Base-by-base conservation (phyloP, 2,888 invertebrate genomes). In the Drosophila incognita region DNA sequence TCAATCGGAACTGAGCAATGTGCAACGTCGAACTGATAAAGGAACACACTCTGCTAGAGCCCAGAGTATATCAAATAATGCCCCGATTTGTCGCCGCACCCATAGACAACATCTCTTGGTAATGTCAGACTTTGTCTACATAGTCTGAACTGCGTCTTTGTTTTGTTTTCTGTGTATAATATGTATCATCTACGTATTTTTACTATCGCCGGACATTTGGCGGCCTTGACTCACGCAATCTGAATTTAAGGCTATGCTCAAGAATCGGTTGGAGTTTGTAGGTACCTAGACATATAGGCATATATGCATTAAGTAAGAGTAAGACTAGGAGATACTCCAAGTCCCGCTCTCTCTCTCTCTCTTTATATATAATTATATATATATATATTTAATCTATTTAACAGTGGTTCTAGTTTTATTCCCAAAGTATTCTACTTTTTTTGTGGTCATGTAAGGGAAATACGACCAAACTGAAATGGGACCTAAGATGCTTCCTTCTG, bases 21-120 rank as follows among this genome's bases (percentile, higher is more conserved):
- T 74, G 64, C 68, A 76, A 58, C 40, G 56, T 8, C 29, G 29
- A 60, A 53, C 77, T 79, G 77, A 77, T 77, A 78, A 77, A 74
- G 78, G 56, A 21, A 69, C 48, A 51, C 56, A 21, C 21, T n/a
- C 31, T 33, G 31, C 56, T 13, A 24, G 35, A 40, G 27, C 38
- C 27, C 13, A 15, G 18, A 56, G 57, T 46, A 64, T 46, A 42
- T 63, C 11, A 53, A 53, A 42, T 42, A 66, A 52, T 63, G 46
- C 63, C 36, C n/a, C 29, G 64, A 66, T 53, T 33, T 40, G 10
- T 49, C 42, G 40, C n/a, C 40, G 40, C 40, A 40, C 40, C 40
- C 40, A 40, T 10, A n/a, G 18, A 8, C 18, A 5, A 51, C 13
- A n/a, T n/a, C 31, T 11, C 33, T 35, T 15, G 13, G 33, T 21